Evolutionary conservation across 2,888 invertebrate species (phyloP).

Genomic region (Polyommatus iphigenia): DNA sequence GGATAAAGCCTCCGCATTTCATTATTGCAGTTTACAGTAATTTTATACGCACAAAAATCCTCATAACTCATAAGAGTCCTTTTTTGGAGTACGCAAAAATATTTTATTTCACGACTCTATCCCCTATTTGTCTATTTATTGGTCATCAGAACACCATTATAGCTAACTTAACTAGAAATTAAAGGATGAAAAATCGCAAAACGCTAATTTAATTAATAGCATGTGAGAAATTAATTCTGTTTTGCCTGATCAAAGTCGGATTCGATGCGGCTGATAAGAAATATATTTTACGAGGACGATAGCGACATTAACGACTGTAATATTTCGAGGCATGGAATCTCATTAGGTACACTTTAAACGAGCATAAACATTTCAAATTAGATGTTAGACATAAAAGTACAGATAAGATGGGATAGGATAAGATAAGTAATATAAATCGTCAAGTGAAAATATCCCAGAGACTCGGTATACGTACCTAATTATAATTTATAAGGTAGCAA

Average conservation of each 20-base stretch:
- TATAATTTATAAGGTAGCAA: too few relatives aligned
- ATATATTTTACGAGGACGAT: constrained; percentile 11
- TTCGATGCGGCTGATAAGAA: constrained; percentile 7
- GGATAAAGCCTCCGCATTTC: constrained; percentile 25
- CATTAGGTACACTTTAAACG: constrained; percentile 2
- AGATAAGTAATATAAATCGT: background rate
- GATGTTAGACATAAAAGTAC: background rate
- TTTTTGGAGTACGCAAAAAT: too few relatives aligned
- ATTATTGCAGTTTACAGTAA: background rate
- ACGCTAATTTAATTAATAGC: background rate
- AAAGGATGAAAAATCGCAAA: background rate
- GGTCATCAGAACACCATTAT: background rate
- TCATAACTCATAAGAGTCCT: background rate
- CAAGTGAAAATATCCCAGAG: background rate
- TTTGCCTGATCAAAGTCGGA: background rate
- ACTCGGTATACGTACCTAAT: background rate
- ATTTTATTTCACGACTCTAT: too few relatives aligned
- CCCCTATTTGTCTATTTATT: background rate
- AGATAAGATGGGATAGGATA: background rate
- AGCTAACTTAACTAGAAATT: background rate
- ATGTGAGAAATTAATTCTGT: background rate
- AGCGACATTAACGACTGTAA: background rate
- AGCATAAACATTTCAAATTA: background rate
- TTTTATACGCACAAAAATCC: background rate
- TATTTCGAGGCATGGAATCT: constrained; percentile 3